Percentiles rank a stretch among this genome's conserved stretches.
Conservation (phyloP, 2,797 vertebrate genomes). For the Aplochiton taeniatus region DNA sequence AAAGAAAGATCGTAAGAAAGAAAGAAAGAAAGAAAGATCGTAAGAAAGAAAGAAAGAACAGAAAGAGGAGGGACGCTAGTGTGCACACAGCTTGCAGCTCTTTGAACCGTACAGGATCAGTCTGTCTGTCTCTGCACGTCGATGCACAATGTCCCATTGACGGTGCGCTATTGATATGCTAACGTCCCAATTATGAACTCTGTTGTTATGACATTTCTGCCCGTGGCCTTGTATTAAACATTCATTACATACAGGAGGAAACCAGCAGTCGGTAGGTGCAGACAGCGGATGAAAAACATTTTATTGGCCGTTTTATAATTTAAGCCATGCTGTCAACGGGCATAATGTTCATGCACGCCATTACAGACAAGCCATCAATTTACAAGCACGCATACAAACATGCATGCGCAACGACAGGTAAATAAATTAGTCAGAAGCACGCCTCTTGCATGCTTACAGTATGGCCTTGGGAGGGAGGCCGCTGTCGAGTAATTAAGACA, state of each 20-base stretch:
- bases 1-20: too few relatives aligned
- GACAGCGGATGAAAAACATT: too few relatives aligned
- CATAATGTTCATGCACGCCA: not conserved
- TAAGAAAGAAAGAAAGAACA: slow-evolving; percentile 33
- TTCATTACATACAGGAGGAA: too few relatives aligned
- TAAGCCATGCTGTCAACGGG: too few relatives aligned
- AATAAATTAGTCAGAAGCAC: slow-evolving; percentile 61
- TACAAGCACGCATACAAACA: slow-evolving; percentile 38
- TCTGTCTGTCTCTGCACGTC: too few relatives aligned
- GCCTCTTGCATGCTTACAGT: slow-evolving; percentile 22
- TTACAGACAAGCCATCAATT: slow-evolving; percentile 24
- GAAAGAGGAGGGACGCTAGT: slow-evolving; percentile 22
- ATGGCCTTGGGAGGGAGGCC: slow-evolving; percentile 54
- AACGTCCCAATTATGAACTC: too few relatives aligned
- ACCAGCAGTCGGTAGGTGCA: too few relatives aligned
- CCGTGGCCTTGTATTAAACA: too few relatives aligned
- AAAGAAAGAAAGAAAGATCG: slow-evolving; percentile 32
- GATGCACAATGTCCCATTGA: too few relatives aligned
- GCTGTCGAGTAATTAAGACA: slow-evolving; percentile 58
- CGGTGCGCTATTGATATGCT: too few relatives aligned
- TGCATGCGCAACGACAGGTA: not conserved
- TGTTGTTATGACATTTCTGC: too few relatives aligned
- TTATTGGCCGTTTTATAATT: too few relatives aligned
- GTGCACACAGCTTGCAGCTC: slow-evolving; percentile 59
- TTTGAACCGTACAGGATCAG: slow-evolving; percentile 56